These are phyloP conservation scores for Catharus ustulatus DNA, from an alignment of 2,797 vertebrate genomes.

Conservation along the genomic window DNA sequence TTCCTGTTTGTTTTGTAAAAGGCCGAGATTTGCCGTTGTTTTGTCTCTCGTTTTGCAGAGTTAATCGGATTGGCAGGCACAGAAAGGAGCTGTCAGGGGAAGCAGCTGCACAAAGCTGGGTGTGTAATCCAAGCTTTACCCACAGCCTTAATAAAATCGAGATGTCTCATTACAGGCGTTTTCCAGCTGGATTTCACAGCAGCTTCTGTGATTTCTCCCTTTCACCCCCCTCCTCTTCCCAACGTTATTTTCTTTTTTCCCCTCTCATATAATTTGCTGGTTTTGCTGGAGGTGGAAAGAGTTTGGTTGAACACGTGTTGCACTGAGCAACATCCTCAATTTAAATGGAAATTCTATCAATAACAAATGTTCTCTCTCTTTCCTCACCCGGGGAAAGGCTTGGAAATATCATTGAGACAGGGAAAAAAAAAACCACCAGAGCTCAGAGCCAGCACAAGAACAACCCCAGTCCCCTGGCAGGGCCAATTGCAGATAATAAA, in stretches of 20 bases:
- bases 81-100: not conserved
- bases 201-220: conserved; percentile 2
- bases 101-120: conserved; percentile 1
- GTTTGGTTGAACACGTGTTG: conserved; percentile 5
- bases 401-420: not conserved
- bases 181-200: not conserved
- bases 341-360: conserved; percentile 61
- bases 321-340: conserved; percentile 33
- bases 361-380: conserved; percentile 14
- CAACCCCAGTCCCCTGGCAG: not conserved
- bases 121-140: conserved; percentile 7
- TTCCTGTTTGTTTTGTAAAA: not conserved
- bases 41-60: not conserved
- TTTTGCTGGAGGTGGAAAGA: not conserved
- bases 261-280: not conserved
- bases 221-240: not conserved
- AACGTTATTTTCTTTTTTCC: not conserved
- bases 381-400: not conserved
- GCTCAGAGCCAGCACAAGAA: not conserved
- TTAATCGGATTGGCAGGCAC: conserved; percentile 6
- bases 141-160: conserved; percentile 17
- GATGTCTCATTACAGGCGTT: conserved; percentile 13
- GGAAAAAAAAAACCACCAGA: not conserved
- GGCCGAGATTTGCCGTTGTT: not conserved
- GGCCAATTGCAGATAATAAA: conserved; percentile 23